A percentile compares a stretch with the other conserved stretches of the same genome.
Evolutionary conservation across 2,888 invertebrate genomes (phyloP).

Genomic region (Latheticus oryzae): DNA sequence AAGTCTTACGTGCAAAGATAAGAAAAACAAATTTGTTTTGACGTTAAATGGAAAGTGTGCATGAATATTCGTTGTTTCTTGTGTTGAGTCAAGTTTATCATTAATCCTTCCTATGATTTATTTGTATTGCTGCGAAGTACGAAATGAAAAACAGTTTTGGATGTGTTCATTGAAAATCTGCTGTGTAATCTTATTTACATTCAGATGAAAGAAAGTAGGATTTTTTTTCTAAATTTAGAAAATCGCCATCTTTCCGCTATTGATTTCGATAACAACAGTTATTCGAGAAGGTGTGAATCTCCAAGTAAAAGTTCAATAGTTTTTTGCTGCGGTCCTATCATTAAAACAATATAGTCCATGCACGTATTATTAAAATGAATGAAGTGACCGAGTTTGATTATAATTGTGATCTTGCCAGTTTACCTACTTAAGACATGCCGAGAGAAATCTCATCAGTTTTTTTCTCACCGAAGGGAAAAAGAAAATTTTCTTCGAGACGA

Average conservation of each 20-base stretch:
- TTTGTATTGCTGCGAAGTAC: no score
- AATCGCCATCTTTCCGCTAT: no score
- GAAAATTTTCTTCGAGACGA: slow-evolving; percentile 4
- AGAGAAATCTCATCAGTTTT: slow-evolving; percentile 10
- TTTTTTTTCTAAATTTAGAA: neutral
- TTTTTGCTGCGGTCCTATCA: neutral
- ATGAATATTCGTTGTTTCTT: neutral
- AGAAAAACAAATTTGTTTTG: slow-evolving; percentile 19
- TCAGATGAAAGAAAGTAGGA: slow-evolving; percentile 6
- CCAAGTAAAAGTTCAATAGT: slow-evolving; percentile 13
- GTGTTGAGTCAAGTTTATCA: no score
- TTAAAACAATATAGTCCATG: slow-evolving; percentile 23
- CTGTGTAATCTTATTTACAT: no score
- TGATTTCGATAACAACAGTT: slow-evolving; percentile 6
- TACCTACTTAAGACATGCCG: slow-evolving; percentile 31
- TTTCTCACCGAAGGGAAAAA: slow-evolving; percentile 16
- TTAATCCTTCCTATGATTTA: no score
- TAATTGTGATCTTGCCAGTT: slow-evolving; percentile 32
- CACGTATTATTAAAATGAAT: slow-evolving; percentile 25
- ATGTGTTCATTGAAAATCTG: no score
- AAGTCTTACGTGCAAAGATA: neutral
- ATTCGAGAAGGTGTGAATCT: slow-evolving; percentile 7
- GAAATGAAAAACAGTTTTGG: no score
- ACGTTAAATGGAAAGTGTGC: slow-evolving; percentile 1
- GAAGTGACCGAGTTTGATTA: slow-evolving; percentile 38